A percentile compares a stretch with the other conserved stretches of the same genome.
Conservation (phyloP, 2,888 invertebrate genomes). For the Galerucella calmariensis region DNA sequence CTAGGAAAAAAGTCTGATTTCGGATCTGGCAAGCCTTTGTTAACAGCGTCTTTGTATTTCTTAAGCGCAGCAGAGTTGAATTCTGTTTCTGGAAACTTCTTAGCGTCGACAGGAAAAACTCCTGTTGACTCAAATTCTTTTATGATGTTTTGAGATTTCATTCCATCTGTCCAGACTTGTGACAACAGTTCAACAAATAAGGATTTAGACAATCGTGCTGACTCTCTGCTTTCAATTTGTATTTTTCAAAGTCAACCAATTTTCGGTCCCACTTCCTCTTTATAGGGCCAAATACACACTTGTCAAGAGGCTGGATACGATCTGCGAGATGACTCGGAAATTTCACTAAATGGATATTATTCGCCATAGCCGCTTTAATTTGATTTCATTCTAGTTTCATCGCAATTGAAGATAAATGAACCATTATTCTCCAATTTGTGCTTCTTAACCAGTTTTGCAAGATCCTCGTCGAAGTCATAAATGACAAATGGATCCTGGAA, state of each 20-base stretch:
- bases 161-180: slow-evolving; percentile 4
- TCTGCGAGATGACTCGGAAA: slow-evolving; percentile 46
- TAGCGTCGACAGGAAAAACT: slow-evolving; percentile 2
- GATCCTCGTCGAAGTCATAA: not conserved
- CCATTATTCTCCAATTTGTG: slow-evolving; percentile 47
- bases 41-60: not conserved
- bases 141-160: slow-evolving; percentile 5
- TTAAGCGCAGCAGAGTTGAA: not conserved
- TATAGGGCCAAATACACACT: slow-evolving; percentile 20
- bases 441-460: too few relatives aligned
- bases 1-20: too few relatives aligned
- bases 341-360: slow-evolving; percentile 37
- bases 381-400: too few relatives aligned
- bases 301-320: slow-evolving; percentile 42
- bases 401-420: too few relatives aligned
- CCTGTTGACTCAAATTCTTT: not conserved
- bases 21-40: not conserved
- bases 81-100: not conserved
- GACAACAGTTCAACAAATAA: not conserved
- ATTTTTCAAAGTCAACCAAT: slow-evolving; percentile 3
- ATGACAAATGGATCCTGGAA: not conserved
- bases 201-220: slow-evolving; percentile 4
- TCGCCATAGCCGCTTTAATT: slow-evolving; percentile 35
- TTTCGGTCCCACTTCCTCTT: slow-evolving; percentile 1
- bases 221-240: slow-evolving; percentile 2